phyloP scores from a whole-genome alignment of 1,140 invertebrate species.

The Spodoptera frugiperda region DNA sequence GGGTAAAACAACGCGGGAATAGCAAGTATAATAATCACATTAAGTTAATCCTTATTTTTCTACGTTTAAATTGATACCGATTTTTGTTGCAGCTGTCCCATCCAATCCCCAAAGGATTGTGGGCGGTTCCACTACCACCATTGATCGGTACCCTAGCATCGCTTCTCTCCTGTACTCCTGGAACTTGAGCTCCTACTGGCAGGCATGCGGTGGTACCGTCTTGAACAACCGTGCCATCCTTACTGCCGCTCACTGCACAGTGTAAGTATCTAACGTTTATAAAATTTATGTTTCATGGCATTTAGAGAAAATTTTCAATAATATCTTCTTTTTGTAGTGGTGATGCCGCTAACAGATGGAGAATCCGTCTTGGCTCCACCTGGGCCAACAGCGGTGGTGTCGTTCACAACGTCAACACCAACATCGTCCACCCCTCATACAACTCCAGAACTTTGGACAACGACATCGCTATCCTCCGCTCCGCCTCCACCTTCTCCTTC shows the following conservation, averaged over 20 bases:
- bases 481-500: constrained; percentile 83
- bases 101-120: constrained; percentile 50
- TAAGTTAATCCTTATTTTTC: too few relatives aligned
- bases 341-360: constrained; percentile 38
- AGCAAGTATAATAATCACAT: too few relatives aligned
- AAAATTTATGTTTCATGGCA: neutral
- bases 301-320: too few relatives aligned
- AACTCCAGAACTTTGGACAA: constrained; percentile 86
- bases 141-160: constrained; percentile 50
- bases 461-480: constrained; percentile 89
- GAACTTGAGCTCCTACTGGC: constrained; percentile 27
- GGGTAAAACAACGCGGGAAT: too few relatives aligned
- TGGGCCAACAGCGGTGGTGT: constrained; percentile 63
- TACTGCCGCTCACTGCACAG: constrained; percentile 64
- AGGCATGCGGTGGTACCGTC: constrained; percentile 63
- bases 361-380: constrained; percentile 61
- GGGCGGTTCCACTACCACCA: constrained; percentile 52
- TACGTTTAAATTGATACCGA: too few relatives aligned
- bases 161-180: constrained; percentile 50
- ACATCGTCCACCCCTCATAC: constrained; percentile 85
- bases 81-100: neutral
- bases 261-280: constrained; percentile 51
- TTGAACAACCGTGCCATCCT: constrained; percentile 61
- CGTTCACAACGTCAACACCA: constrained; percentile 58
- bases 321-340: neutral